Conservation (phyloP, 92 coral and sea anemone species). For the Palythoa grandiflora region DNA sequence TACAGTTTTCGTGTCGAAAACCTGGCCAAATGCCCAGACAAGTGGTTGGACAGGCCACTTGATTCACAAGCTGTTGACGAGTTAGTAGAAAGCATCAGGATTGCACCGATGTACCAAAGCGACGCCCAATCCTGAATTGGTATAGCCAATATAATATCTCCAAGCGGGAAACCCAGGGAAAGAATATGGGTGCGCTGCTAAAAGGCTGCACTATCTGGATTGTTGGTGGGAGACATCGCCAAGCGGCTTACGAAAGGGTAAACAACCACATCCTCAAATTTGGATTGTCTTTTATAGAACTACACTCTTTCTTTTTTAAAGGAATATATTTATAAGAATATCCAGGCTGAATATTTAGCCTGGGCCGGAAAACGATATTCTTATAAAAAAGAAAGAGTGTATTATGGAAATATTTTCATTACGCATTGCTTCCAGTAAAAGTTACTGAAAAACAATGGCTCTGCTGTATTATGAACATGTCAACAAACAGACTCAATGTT, state of each 20-base stretch:
- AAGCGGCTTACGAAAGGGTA: conserved; percentile 55
- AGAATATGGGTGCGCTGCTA: conserved; percentile 9
- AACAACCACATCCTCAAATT: background rate
- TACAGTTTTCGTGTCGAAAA: conserved; percentile 10
- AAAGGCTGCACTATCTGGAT: conserved; percentile 38
- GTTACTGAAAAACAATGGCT: background rate
- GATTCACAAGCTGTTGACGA: conserved; percentile 43
- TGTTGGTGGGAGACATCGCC: conserved; percentile 60
- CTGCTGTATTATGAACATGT: conserved; percentile 2
- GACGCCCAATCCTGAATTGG: conserved; percentile 58
- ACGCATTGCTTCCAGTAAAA: background rate
- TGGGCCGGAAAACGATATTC: no score
- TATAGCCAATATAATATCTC: conserved; percentile 43
- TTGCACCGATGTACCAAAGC: background rate
- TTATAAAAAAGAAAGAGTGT: background rate
- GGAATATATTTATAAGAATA: no score
- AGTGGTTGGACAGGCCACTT: conserved; percentile 59
- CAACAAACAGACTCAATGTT: background rate
- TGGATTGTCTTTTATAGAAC: background rate
- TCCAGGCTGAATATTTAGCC: no score
- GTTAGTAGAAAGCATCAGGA: background rate
- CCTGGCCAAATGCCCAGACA: conserved; percentile 29
- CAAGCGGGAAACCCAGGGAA: conserved; percentile 22
- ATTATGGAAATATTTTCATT: conserved; percentile 9
- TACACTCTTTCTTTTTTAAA: background rate